Base-by-base conservation (phyloP, 2,888 invertebrate genomes). In the Oscheius sp. region DNA sequence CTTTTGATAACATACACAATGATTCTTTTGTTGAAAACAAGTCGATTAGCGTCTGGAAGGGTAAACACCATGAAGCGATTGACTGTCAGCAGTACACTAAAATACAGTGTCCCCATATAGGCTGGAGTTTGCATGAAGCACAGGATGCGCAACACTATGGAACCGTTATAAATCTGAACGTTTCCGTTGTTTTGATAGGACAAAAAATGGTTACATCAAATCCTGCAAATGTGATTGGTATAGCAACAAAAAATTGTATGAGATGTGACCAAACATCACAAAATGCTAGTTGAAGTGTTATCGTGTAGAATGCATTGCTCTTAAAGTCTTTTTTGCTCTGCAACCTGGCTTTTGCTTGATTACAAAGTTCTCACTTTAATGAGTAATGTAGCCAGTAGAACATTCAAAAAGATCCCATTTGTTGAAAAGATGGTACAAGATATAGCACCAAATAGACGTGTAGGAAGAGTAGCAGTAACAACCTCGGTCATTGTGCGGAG, bases 161-260 rank as follows among this genome's bases (percentile, higher is more conserved):
- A 21, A 21, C 11, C 53, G 13, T 29, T 2, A 11, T 53, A 53
- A 53, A 53, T 53, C 53, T 53, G 4, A 53, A 53, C 13, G 3
- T 21, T 21, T 53, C 21, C 21, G 53, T 11, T 29, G 29, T 53
- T 3, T 29, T 21, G 7, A 7, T 5, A 53, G 53, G 0, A 4
- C 29, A 3, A 29, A 53, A 53, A 3, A 1, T 29, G 42, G 7
- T 53, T 53, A 53, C 53, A 11, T 53, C 53, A 53, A 53, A 53
- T 53, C 53, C 53, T 42, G 42, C n/a, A 13, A 53, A 53, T 9
- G 29, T 53, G 53, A 53, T 53, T 53, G 53, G 53, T 9, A 53
- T 53, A 53, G 53, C 53, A 4, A 53, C 53, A 21, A 29, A 21
- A 53, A 53, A 53, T 21, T 53, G 13, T 4, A 53, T 10, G 10